A percentile compares a stretch with the other conserved stretches of the same genome.
Conservation (phyloP, 2,888 invertebrate species). For the Drosophila pseudotalamancana region DNA sequence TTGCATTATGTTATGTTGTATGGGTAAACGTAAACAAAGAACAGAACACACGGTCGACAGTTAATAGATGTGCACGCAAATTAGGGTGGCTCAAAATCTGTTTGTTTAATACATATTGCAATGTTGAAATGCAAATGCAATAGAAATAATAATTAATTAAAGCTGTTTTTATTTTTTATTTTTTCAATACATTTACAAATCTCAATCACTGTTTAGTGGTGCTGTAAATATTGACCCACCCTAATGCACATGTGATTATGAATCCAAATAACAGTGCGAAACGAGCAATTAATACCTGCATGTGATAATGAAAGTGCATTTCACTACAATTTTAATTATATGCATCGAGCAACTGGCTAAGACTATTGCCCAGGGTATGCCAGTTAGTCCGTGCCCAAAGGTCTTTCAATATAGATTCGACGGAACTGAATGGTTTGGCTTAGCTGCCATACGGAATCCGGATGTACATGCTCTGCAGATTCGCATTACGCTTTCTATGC, state of each 20-base stretch:
- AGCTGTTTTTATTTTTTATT: too few species aligned
- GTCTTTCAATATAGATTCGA: conserved; percentile 84
- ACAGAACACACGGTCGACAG: conserved; percentile 2
- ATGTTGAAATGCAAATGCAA: too few species aligned
- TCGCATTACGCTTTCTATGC: conserved; percentile 80
- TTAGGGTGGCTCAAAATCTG: not conserved
- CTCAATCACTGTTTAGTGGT: too few species aligned
- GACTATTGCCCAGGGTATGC: conserved; percentile 76
- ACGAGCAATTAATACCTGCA: not conserved
- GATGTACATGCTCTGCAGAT: conserved; percentile 75
- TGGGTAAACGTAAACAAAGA: conserved; percentile 20
- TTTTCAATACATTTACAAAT: too few species aligned
- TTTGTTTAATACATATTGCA: not conserved
- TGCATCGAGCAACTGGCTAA: conserved; percentile 61
- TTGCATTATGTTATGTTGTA: not conserved
- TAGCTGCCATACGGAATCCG: conserved; percentile 82
- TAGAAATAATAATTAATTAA: not conserved
- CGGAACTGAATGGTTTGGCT: conserved; percentile 84
- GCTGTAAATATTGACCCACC: not conserved
- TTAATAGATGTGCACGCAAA: not conserved
- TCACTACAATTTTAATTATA: conserved; percentile 53
- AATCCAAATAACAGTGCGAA: not conserved
- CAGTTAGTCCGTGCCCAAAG: conserved; percentile 83
- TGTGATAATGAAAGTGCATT: conserved; percentile 52
- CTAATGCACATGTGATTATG: conserved; percentile 3